These are phyloP conservation scores for Mergus octosetaceus DNA, from an alignment of 2,797 vertebrate species.

Conservation along the genomic window DNA sequence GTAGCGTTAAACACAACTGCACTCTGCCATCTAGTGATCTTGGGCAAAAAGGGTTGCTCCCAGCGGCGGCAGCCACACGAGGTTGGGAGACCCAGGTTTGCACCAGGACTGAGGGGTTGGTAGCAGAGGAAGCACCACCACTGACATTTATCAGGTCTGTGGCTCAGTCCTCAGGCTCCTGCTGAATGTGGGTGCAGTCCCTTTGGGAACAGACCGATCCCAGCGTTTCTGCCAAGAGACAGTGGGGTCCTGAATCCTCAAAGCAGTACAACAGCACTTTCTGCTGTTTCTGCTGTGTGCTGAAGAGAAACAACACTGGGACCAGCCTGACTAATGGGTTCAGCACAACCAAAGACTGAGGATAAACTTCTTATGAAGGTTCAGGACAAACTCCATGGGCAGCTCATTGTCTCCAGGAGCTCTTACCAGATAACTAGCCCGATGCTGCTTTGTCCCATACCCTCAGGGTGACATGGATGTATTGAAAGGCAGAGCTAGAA, in stretches of 20 bases:
- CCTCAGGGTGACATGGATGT: background rate
- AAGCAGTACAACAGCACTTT: background rate
- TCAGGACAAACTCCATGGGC: background rate
- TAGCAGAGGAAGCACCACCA: background rate
- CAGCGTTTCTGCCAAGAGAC: background rate
- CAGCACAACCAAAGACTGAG: background rate
- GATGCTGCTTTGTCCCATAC: background rate
- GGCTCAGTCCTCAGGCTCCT: background rate
- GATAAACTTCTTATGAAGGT: background rate
- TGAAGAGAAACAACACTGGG: background rate
- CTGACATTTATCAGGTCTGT: background rate
- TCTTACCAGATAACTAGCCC: background rate
- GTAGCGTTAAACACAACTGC: constrained; percentile 7
- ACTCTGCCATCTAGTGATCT: constrained; percentile 55
- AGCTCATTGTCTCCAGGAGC: background rate
- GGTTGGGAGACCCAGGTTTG: background rate
- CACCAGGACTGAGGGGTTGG: background rate
- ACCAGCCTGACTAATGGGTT: background rate
- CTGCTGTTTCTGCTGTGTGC: background rate
- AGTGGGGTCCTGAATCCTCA: background rate
- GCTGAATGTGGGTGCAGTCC: background rate
- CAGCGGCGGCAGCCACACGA: background rate
- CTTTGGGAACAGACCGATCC: background rate
- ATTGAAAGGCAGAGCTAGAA: background rate
- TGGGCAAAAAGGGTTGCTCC: constrained; percentile 9